Evolutionary conservation across 2,888 invertebrate genomes (phyloP), one percentile per base, ranked within the genome.

Genomic region (Hydroisotoma schaefferi): DNA sequence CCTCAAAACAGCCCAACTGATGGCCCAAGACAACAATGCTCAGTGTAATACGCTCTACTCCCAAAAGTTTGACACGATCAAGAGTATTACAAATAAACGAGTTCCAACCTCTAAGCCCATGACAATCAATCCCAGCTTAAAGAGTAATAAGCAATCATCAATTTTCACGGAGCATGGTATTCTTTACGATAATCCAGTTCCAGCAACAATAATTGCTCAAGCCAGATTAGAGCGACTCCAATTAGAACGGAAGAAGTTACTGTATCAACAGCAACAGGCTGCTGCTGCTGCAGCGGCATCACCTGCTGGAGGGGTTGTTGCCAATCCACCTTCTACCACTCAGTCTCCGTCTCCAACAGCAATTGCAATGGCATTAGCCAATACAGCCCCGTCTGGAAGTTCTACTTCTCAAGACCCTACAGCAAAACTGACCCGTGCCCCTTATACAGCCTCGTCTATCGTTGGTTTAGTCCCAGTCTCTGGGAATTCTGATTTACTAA

Each of bases 111-210:
- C 88, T 49, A 87, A 89, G 75, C 87, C 89, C 28, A 82, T 87
- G 23, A 74, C 76, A 1, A 71, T 74, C 2, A 58, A 26, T 2
- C 62, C 67, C 0, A 80, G 80, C 49, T 79, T 84, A 72, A 91
- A 90, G 78, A 90, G 87, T 78, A 83, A 87, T 40, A 92, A 91
- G 76, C 91, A 92, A 77, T 85, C 88, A 5, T 87, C 87, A 51
- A 85, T 92, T 62, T 79, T 94, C 73, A 84, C 84, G 60, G 94
- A 93, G 70, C 87, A 86, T 75, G 90, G 89, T 33, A 87, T 97
- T 61, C 82, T 81, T 65, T 88, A 91, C 75, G 94, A 95, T 74
- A 83, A 82, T 75, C 94, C 94, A 5, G 80, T 90, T 52, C 81
- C 86, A 6, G 72, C 70, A 1, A 63, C 63, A 10, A 27, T 52